These are phyloP conservation scores for Alectoris magna DNA, from an alignment of 2,797 vertebrate species.

Conservation along the genomic window DNA sequence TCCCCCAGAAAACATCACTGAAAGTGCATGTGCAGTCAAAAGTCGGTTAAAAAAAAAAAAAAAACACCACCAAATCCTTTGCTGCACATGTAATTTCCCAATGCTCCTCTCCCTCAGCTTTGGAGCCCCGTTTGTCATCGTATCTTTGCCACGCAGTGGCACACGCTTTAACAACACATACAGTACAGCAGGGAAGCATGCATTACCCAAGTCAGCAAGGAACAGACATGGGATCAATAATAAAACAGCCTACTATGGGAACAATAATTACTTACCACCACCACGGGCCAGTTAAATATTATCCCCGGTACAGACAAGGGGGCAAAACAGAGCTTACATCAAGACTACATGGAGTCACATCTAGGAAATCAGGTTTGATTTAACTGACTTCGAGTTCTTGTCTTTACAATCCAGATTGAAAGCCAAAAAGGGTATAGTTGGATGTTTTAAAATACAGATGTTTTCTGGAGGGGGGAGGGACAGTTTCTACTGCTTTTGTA, in stretches of 20 bases:
- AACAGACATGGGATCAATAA: background rate
- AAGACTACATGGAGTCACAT: accelerated
- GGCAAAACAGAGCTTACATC: background rate
- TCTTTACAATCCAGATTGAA: background rate
- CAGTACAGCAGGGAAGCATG: background rate
- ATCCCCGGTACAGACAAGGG: background rate
- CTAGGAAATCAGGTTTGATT: background rate
- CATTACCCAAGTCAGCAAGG: background rate
- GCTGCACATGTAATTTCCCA: background rate
- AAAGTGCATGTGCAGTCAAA: accelerated
- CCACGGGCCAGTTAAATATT: background rate
- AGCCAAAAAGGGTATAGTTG: background rate
- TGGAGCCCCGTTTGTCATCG: background rate
- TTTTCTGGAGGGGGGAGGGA: background rate
- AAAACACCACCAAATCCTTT: background rate
- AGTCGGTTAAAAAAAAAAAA: background rate
- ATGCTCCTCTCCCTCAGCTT: background rate
- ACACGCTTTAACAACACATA: background rate
- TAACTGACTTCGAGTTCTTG: background rate
- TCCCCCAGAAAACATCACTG: background rate
- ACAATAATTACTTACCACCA: background rate
- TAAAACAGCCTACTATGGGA: background rate
- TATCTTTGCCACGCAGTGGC: background rate
- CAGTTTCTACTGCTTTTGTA: background rate
- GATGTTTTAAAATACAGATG: background rate